Percentiles rank a stretch among this genome's conserved stretches.
These are phyloP conservation scores for Ceratosolen solmsi DNA, from an alignment of 1,140 invertebrate species.

Conservation along the genomic window DNA sequence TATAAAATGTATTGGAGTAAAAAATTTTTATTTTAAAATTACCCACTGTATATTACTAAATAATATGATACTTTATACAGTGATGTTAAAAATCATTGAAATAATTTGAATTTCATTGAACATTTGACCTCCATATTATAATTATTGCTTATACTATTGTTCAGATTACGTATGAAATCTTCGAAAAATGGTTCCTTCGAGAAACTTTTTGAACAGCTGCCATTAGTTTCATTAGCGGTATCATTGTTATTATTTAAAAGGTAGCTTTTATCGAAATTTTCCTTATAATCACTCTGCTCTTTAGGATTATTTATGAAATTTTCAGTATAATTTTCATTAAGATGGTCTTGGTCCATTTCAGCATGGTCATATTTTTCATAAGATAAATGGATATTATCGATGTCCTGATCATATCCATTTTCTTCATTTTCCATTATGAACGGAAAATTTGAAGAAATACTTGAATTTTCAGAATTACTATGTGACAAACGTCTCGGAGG, in stretches of 20 bases:
- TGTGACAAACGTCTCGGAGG: conserved; percentile 27
- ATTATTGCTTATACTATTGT: conserved; percentile 12
- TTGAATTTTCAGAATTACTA: not conserved
- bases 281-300: not conserved
- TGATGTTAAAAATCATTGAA: conserved; percentile 1
- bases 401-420: not conserved
- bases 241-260: not conserved
- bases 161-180: conserved; percentile 36
- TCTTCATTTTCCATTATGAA: not conserved
- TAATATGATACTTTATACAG: not conserved
- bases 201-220: not conserved
- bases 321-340: not conserved
- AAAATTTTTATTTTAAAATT: too few relatives aligned
- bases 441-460: not conserved
- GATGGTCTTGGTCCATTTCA: not conserved
- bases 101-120: conserved; percentile 40
- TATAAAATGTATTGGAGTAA: too few relatives aligned
- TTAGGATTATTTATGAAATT: not conserved
- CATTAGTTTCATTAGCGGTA: not conserved
- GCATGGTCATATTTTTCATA: not conserved
- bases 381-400: not conserved
- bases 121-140: conserved; percentile 42
- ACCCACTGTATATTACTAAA: too few relatives aligned
- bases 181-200: not conserved
- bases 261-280: not conserved